These are phyloP conservation scores for Nanorana parkeri DNA, from an alignment of 2,113 vertebrate genomes.

Conservation along the genomic window DNA sequence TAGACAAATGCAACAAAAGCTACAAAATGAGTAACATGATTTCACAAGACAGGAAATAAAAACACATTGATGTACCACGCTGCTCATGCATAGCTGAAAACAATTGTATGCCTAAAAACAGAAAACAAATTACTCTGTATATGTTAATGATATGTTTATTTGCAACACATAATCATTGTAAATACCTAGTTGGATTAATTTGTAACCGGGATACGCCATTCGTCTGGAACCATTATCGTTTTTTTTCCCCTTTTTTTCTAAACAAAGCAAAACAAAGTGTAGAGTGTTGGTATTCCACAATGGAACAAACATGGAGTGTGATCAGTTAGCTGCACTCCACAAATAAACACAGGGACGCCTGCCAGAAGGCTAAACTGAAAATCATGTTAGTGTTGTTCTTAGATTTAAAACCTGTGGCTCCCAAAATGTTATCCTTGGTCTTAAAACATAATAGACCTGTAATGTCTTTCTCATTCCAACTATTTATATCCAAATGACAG, in stretches of 20 bases:
- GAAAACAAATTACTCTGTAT: slow-evolving; percentile 17
- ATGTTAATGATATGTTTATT: slow-evolving; percentile 25
- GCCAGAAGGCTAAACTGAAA: slow-evolving; percentile 72
- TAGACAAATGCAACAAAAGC: too few species aligned
- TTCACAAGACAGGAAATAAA: too few species aligned
- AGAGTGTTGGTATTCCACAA: slow-evolving; percentile 77
- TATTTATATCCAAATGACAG: slow-evolving; percentile 52
- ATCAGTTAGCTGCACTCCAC: slow-evolving; percentile 83
- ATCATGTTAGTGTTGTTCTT: slow-evolving; percentile 77
- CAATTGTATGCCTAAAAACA: background rate
- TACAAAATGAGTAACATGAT: too few species aligned
- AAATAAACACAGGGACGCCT: slow-evolving; percentile 80
- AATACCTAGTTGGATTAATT: slow-evolving; percentile 29
- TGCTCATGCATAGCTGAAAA: too few species aligned
- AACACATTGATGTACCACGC: too few species aligned
- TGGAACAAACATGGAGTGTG: slow-evolving; percentile 85
- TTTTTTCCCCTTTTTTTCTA: slow-evolving; percentile 61
- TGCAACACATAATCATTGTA: slow-evolving; percentile 8
- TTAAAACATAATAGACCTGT: slow-evolving; percentile 55
- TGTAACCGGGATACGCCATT: slow-evolving; percentile 57
- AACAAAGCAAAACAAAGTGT: slow-evolving; percentile 73
- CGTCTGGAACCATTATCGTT: slow-evolving; percentile 77
- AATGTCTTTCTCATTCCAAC: slow-evolving; percentile 40
- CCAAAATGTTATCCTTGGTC: slow-evolving; percentile 65
- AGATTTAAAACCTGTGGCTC: slow-evolving; percentile 70